A percentile compares a stretch with the other conserved stretches of the same genome.
These are phyloP conservation scores for Drosophila obscura DNA, from an alignment of 1,140 invertebrate genomes.

Conservation along the genomic window DNA sequence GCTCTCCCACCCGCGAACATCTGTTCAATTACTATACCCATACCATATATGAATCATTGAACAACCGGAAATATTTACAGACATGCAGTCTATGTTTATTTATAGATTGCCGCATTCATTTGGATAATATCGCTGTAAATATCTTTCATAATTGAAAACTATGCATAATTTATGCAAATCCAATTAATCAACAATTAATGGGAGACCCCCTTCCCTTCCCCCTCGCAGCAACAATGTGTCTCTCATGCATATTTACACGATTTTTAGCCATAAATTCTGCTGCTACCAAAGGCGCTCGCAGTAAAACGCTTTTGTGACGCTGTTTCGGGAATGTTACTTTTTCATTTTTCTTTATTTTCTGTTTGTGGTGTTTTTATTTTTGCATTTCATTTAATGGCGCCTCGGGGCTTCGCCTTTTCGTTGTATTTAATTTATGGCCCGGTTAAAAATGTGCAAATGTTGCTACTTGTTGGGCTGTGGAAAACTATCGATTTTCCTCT, in stretches of 20 bases:
- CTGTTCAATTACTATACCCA: conserved; percentile 17
- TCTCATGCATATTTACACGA: conserved; percentile 68
- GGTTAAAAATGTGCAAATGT: conserved; percentile 62
- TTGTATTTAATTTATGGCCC: conserved; percentile 69
- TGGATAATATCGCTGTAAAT: conserved; percentile 33
- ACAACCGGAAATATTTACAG: conserved; percentile 34
- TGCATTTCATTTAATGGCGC: conserved; percentile 32
- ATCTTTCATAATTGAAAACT: conserved; percentile 60
- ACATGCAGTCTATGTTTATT: conserved; percentile 47
- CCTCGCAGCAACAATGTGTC: conserved; percentile 23
- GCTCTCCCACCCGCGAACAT: neutral
- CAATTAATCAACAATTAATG: conserved; percentile 71
- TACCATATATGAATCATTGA: conserved; percentile 20
- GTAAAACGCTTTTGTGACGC: conserved; percentile 20
- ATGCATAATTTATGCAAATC: conserved; percentile 72
- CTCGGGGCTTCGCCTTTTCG: conserved; percentile 41
- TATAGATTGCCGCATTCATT: conserved; percentile 54
- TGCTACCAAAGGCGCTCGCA: conserved; percentile 31
- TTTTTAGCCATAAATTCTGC: conserved; percentile 68
- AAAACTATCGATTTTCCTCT: conserved; percentile 58
- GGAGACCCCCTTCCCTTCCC: neutral
- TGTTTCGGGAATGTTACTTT: conserved; percentile 24
- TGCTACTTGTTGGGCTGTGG: conserved; percentile 45
- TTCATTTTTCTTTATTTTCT: conserved; percentile 11
- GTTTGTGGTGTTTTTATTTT: conserved; percentile 9